Conservation (phyloP, 2,888 invertebrate genomes). For the Platynereis dumerilii region DNA sequence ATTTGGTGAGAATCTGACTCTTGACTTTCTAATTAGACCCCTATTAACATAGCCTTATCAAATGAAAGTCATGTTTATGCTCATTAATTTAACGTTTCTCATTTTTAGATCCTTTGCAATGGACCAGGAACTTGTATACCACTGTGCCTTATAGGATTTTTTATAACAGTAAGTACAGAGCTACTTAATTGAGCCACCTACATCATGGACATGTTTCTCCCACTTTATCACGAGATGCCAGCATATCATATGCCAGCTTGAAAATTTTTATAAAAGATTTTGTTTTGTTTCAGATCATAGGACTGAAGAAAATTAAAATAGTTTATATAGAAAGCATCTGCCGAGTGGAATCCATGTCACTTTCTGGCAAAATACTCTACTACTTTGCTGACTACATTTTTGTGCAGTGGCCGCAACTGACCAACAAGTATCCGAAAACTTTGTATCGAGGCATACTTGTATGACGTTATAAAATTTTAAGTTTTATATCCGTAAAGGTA, state of each 20-base stretch:
- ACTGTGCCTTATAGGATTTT: conserved; percentile 79
- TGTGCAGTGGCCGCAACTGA: conserved; percentile 90
- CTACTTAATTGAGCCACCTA: not conserved
- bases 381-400: conserved; percentile 82
- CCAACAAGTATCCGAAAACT: conserved; percentile 72
- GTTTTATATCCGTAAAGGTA: no score
- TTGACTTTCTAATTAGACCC: not conserved
- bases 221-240: no score
- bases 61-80: not conserved
- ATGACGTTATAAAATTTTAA: no score
- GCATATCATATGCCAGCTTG: no score
- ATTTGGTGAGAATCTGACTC: conserved; percentile 66
- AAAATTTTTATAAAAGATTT: no score
- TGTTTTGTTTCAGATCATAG: conserved; percentile 61
- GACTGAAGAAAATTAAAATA: conserved; percentile 74
- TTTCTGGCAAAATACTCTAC: conserved; percentile 86
- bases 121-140: conserved; percentile 98
- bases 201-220: no score
- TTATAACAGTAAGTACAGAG: conserved; percentile 68
- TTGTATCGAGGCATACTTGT: conserved; percentile 76
- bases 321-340: conserved; percentile 96
- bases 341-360: conserved; percentile 85
- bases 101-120: conserved; percentile 78
- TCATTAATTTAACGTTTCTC: no score
- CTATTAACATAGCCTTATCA: not conserved